These are phyloP conservation scores for Sinotaia quadrata DNA, from an alignment of 2,888 invertebrate genomes.

Conservation along the genomic window DNA sequence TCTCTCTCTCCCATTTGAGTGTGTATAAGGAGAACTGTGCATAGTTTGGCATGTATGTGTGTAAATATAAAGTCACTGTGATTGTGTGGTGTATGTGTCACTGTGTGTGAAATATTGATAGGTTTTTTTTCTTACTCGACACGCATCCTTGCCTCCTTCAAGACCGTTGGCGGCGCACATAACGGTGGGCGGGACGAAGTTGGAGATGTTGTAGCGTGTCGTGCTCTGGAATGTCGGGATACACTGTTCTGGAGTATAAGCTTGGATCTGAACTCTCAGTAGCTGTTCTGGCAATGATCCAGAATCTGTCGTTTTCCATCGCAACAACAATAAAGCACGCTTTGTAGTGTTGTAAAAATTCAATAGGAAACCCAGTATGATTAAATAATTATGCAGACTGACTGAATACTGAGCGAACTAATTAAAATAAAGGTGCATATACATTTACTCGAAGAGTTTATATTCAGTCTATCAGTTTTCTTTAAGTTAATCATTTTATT, in stretches of 20 bases:
- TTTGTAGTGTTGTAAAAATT: no score
- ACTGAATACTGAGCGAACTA: no score
- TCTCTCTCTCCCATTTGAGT: neutral
- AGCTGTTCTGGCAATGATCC: neutral
- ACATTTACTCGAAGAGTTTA: no score
- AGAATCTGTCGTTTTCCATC: no score
- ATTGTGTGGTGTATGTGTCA: no score
- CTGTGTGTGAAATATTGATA: no score
- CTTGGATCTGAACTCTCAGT: conserved; percentile 1
- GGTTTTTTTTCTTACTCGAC: conserved; percentile 19
- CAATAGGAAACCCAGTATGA: no score
- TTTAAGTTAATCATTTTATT: no score
- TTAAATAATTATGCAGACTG: no score
- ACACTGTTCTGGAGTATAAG: neutral
- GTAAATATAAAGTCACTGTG: neutral
- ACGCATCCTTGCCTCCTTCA: conserved; percentile 29
- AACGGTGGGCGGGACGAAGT: conserved; percentile 8
- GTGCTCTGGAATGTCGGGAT: neutral
- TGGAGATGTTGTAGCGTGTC: conserved; percentile 13
- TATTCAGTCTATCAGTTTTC: no score
- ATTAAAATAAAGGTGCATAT: no score
- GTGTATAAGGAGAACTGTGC: neutral
- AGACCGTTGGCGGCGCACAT: conserved; percentile 33
- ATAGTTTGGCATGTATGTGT: neutral
- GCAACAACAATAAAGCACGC: no score